Conservation (phyloP, 2,797 vertebrate genomes). For the Loris lydekkerianus region DNA sequence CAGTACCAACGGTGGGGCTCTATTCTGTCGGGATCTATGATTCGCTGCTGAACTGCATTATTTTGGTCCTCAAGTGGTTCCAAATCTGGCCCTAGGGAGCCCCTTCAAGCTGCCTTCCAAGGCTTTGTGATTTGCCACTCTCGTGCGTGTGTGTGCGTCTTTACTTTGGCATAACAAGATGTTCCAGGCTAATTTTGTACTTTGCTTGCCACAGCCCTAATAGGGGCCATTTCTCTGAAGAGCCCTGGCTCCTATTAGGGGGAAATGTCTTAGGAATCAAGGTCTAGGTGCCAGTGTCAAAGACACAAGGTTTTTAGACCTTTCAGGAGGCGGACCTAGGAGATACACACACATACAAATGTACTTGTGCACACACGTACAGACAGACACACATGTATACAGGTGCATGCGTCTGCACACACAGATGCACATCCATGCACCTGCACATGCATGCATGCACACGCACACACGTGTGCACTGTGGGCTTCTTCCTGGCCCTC, state of each 20-base stretch:
- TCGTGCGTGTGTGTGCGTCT: neutral
- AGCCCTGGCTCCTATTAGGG: neutral
- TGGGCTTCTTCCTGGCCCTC: neutral
- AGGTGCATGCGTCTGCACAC: neutral
- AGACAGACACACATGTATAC: accelerated
- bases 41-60: neutral
- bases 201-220: neutral
- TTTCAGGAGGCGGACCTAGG: neutral
- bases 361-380: accelerated
- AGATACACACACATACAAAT: neutral
- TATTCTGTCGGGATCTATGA: neutral
- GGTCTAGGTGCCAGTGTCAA: neutral
- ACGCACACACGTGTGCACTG: neutral
- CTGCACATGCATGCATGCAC: neutral
- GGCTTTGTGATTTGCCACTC: neutral
- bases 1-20: accelerated
- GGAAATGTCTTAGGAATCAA: neutral
- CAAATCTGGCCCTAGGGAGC: neutral
- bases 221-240: neutral
- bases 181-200: neutral
- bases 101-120: neutral
- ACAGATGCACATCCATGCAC: too few relatives aligned
- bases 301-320: neutral
- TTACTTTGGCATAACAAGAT: neutral
- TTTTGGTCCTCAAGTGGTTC: neutral